phyloP scores from a whole-genome alignment of 2,113 vertebrate species.

The Erpornis zantholeuca region DNA sequence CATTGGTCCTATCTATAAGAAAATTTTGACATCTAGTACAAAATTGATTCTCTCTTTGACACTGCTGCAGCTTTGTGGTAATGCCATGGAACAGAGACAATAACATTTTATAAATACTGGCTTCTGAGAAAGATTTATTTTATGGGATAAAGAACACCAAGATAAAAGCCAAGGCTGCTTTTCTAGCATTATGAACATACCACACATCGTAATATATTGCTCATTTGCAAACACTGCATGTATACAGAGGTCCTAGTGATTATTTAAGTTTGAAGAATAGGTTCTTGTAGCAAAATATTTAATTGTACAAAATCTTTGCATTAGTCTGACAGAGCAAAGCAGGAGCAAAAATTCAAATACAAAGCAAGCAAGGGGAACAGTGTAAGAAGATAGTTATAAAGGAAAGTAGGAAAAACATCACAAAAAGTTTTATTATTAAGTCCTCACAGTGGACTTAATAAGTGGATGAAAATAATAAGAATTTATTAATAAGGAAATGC shows the following conservation, averaged over 20 bases:
- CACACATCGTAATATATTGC: neutral
- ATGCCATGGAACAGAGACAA: neutral
- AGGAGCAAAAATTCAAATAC: neutral
- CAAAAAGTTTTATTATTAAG: neutral
- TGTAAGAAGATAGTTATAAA: neutral
- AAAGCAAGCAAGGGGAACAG: neutral
- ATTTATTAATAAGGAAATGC: neutral
- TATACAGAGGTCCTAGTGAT: neutral
- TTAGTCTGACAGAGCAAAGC: neutral
- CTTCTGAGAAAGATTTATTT: neutral
- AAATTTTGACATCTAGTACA: neutral
- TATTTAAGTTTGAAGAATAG: neutral
- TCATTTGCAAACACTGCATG: neutral
- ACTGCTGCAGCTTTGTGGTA: neutral
- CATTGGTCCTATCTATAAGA: neutral
- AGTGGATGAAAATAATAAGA: neutral
- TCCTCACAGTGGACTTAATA: neutral
- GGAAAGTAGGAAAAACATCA: neutral
- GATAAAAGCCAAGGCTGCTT: neutral
- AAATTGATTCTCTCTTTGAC: neutral
- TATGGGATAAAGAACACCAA: neutral
- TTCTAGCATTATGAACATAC: neutral
- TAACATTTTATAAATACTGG: neutral
- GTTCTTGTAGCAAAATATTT: neutral
- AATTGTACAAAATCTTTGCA: neutral